A percentile compares a stretch with the other conserved stretches of the same genome.
Conservation (phyloP, 2,113 vertebrate species). For the Cynopterus brachyotis region DNA sequence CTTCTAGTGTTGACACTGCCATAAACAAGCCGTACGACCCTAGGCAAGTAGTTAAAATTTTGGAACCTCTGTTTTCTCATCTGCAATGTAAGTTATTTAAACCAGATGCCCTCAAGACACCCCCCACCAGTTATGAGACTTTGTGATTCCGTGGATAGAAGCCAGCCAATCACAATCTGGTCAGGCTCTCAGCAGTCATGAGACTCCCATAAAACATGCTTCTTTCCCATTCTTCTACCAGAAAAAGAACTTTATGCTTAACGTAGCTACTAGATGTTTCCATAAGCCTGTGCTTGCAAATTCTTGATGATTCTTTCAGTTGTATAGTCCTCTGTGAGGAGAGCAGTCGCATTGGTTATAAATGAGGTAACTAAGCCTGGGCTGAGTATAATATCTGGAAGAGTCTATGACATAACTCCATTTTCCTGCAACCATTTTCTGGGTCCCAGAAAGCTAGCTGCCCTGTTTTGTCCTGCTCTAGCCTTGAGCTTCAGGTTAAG, state of each 20-base stretch:
- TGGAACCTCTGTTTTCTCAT: neutral
- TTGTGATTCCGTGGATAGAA: neutral
- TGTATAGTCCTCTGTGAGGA: neutral
- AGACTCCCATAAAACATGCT: neutral
- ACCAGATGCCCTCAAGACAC: neutral
- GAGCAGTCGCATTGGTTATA: neutral
- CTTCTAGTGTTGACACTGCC: neutral
- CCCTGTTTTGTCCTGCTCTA: neutral
- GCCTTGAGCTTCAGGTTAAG: neutral
- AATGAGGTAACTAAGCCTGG: neutral
- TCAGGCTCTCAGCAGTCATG: neutral
- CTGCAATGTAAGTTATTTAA: neutral
- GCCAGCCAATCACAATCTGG: neutral
- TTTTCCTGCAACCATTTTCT: neutral
- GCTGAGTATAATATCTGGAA: neutral
- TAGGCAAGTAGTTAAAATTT: neutral
- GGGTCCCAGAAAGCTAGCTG: neutral
- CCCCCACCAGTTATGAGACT: neutral
- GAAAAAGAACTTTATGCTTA: neutral
- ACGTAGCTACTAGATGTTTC: neutral
- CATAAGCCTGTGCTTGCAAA: neutral
- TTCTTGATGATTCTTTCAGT: conserved; percentile 5
- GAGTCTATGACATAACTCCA: neutral
- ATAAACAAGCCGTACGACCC: neutral
- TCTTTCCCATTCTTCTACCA: neutral